Base-by-base conservation (phyloP, 2,113 vertebrate genomes). In the Sula dactylatra region DNA sequence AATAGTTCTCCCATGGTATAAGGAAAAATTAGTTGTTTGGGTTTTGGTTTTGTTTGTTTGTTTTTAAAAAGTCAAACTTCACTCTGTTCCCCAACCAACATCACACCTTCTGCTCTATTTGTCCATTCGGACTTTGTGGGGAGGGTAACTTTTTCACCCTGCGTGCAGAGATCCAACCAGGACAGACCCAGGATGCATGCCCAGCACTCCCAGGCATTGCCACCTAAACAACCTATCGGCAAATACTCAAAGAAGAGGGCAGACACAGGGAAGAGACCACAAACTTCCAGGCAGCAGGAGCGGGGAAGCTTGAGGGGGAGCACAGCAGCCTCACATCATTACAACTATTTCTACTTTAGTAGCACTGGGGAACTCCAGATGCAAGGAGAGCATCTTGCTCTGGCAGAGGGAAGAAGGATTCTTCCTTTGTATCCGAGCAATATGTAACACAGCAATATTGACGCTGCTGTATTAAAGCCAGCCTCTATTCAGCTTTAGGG, bases 391-490 rank as follows among this genome's bases (percentile, higher is more conserved):
- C 49, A 54, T 49, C 42, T 40, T 45, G 32, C 66, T 90, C 55
- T 47, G 49, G 61, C 61, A 90, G 32, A 49, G 56, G 29, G 67
- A 93, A 86, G 67, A 93, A 86, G 69, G 40, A 69, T 82, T 77
- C 47, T 82, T 82, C 66, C 93, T 87, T 42, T 65, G n/a, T 24
- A 76, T 18, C 65, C 4, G 9, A 93, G 93, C 61, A 87, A 44
- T 47, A 86, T 6, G 52, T 59, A 95, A 55, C 22, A 7, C 38
- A 70, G 69, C 31, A 92, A 71, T 49, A 86, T 16, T 59, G 73
- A 84, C 50, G 54, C 27, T 93, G 65, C 69, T 84, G 92, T 78
- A 96, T 74, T 97, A 88, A 88, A 93, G 59, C 64, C 71, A 66
- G 36, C 32, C 66, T 87, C 84, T 62, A 22, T n/a, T 87, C 78